A percentile compares a stretch with the other conserved stretches of the same genome.
Evolutionary conservation across 2,797 vertebrate genomes (phyloP).

Genomic region (Cheirogaleus major): DNA sequence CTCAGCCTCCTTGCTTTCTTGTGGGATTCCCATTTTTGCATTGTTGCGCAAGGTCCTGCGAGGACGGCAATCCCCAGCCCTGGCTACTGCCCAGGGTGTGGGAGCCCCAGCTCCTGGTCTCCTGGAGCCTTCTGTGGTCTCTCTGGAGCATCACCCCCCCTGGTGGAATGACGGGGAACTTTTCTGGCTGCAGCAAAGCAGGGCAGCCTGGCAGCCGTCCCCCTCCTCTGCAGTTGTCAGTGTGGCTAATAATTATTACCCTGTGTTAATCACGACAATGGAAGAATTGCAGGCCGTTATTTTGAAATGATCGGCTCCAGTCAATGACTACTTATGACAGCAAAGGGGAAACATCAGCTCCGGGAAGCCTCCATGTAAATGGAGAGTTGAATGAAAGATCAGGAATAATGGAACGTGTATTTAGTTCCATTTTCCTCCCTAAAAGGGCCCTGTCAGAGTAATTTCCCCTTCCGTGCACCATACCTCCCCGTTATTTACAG

Average conservation of each 20-base stretch:
- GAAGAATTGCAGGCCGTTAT: conserved; percentile 82
- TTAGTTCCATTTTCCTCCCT: conserved; percentile 78
- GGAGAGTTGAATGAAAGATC: conserved; percentile 78
- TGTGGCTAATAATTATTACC: conserved; percentile 82
- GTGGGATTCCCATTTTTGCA: neutral
- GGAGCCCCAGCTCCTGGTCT: neutral
- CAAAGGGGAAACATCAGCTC: conserved; percentile 79
- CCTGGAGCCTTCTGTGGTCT: neutral
- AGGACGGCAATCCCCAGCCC: neutral
- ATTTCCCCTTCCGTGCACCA: conserved; percentile 49
- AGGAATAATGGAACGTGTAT: conserved; percentile 76
- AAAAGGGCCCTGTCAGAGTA: conserved; percentile 73
- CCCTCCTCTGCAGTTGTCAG: conserved; percentile 43
- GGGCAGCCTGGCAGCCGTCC: neutral
- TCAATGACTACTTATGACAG: conserved; percentile 82
- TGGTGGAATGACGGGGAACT: conserved; percentile 60
- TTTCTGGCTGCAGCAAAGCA: neutral
- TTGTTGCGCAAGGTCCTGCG: neutral
- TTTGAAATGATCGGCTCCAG: conserved; percentile 85
- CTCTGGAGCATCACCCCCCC: neutral
- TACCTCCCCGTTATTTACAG: conserved; percentile 68
- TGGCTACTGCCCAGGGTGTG: neutral
- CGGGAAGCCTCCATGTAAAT: conserved; percentile 65
- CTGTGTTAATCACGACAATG: conserved; percentile 83
- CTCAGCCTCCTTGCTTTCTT: neutral